Base-by-base conservation (phyloP, 2,113 vertebrate genomes). In the Eptatretus burgeri region DNA sequence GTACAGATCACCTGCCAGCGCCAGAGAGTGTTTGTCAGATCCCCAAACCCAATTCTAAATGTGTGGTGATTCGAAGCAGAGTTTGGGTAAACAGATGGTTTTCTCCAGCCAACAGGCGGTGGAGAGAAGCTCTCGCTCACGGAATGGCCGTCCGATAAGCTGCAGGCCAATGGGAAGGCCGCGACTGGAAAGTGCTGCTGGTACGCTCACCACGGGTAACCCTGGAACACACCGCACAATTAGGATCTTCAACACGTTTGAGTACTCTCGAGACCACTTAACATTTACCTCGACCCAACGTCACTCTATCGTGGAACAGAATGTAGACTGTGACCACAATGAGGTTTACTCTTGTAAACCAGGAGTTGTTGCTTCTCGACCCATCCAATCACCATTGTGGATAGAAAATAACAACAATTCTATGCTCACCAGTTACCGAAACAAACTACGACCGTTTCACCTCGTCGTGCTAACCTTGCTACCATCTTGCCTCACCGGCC, bases 101-200 rank as follows among this genome's bases (percentile, higher is more conserved):
- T 81, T 79, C 74, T 98, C 86, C 63, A 91, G 74, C 88, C 91
- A 98, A n/a, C 70, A 81, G 64, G 91, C 85, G 18, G 91, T 69
- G 16, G 73, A 71, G 9, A 98, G 80, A 70, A 98, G 77, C 72
- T 81, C 79, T 70, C 73, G 66, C 71, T 98, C 91, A 64, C 75
- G 77, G 71, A 85, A 77, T 10, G 78, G 73, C 10, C 67, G 81
- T 49, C 82, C 85, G 65, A 93, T 84, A 51, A 98, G 80, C 73
- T 98, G 89, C 16, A 98, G 76, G 64, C 89, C 77, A 65, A 98
- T 63, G 27, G 91, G 91, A 71, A 98, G 76, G 49, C 85, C 84
- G 53, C 77, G 74, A 64, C 62, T 70, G 49, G 88, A 93, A 63
- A 94, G 78, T 9, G 80, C 78, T 1, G 76, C 65, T 18, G 91